Conservation (phyloP, 2,888 invertebrate genomes). For the Tinea semifulvella region DNA sequence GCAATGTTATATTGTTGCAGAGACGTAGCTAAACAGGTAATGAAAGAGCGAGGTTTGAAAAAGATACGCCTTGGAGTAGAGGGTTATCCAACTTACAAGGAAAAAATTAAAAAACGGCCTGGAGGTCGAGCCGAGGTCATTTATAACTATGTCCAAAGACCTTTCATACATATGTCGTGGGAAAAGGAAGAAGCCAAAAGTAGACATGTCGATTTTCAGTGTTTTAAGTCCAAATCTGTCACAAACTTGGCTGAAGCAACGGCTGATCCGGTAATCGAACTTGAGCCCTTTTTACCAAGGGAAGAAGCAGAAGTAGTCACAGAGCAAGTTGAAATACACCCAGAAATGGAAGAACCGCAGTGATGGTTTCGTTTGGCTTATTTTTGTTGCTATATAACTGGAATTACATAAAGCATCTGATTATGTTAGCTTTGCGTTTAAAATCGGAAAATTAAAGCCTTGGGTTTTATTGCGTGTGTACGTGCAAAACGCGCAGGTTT, state of each 20-base stretch:
- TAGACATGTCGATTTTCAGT: conserved; percentile 98
- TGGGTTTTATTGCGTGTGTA: too few relatives aligned
- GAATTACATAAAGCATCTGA: too few relatives aligned
- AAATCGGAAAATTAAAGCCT: too few relatives aligned
- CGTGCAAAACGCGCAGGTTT: too few relatives aligned
- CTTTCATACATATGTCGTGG: conserved; percentile 99
- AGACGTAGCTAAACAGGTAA: conserved; percentile 98
- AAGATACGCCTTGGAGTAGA: conserved; percentile 99
- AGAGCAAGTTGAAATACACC: conserved; percentile 20
- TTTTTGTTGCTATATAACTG: too few relatives aligned
- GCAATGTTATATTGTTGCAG: conserved; percentile 38
- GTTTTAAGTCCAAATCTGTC: conserved; percentile 97
- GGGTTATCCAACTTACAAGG: conserved; percentile 99
- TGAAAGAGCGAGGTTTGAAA: conserved; percentile 98
- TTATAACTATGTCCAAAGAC: conserved; percentile 99
- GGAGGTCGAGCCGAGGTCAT: conserved; percentile 97
- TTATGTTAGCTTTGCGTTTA: too few relatives aligned
- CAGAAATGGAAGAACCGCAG: conserved; percentile 28
- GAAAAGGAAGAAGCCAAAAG: conserved; percentile 99
- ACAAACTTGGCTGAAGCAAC: conserved; percentile 96
- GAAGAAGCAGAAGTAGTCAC: conserved; percentile 32
- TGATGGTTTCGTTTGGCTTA: conserved; percentile 19
- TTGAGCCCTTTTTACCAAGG: conserved; percentile 62
- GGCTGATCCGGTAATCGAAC: conserved; percentile 83
- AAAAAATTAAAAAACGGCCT: conserved; percentile 95